A percentile compares a stretch with the other conserved stretches of the same genome.
phyloP scores from a whole-genome alignment of 1,140 invertebrate genomes.

The Ridgeia piscesae region DNA sequence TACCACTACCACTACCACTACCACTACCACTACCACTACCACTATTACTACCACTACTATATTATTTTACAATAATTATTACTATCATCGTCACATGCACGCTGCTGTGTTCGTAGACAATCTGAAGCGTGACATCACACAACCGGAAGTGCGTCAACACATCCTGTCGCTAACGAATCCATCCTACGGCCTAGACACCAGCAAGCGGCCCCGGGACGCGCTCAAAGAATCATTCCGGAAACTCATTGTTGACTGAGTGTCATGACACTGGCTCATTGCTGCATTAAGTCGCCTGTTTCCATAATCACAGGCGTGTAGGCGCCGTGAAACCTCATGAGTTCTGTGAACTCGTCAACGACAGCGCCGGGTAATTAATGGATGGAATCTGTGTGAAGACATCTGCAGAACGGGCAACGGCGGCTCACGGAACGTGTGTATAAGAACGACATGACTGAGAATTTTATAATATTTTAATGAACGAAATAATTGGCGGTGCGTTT shows the following conservation, averaged over 20 bases:
- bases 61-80: no score
- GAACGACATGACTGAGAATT: neutral
- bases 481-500: neutral
- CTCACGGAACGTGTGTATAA: neutral
- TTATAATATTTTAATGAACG: neutral
- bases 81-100: neutral
- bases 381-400: neutral
- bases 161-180: neutral
- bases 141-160: neutral
- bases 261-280: neutral
- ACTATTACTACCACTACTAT: constrained; percentile 24
- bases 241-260: constrained; percentile 18
- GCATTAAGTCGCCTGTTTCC: neutral
- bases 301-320: neutral
- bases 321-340: neutral
- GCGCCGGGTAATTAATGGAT: neutral
- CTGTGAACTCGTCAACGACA: neutral
- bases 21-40: constrained; percentile 27
- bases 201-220: neutral
- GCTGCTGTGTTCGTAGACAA: neutral
- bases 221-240: constrained; percentile 25
- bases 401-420: neutral
- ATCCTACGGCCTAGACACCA: neutral
- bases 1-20: neutral
- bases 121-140: neutral